Percentiles rank a stretch among this genome's conserved stretches.
phyloP scores from a whole-genome alignment of 64 coral and sea anemone genomes.

The Stylophora pistillata region DNA sequence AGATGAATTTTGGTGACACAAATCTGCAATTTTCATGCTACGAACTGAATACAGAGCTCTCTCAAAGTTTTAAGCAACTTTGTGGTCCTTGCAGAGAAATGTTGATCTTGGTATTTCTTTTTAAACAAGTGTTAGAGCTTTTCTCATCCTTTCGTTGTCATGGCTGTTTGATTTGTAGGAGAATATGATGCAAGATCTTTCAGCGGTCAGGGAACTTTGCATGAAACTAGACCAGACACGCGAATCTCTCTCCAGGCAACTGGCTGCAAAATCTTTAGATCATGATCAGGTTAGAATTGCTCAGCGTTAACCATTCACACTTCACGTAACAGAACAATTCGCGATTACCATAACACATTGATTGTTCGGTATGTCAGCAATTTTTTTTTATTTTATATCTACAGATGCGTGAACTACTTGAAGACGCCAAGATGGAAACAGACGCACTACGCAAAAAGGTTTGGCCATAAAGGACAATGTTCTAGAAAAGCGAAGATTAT shows the following conservation, averaged over 20 bases:
- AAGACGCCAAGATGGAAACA: conserved; percentile 77
- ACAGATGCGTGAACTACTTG: conserved; percentile 69
- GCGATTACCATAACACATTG: background rate
- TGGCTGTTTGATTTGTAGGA: conserved; percentile 57
- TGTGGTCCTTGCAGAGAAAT: no score
- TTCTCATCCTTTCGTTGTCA: background rate
- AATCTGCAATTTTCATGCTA: no score
- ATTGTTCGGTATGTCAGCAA: no score
- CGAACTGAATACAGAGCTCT: no score
- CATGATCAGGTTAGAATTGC: conserved; percentile 78
- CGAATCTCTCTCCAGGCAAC: conserved; percentile 88
- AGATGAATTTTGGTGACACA: no score
- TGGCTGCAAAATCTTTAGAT: conserved; percentile 91
- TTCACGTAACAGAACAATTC: background rate
- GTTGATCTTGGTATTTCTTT: no score
- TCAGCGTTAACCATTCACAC: no score
- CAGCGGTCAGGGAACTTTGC: conserved; percentile 91
- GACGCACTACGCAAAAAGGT: conserved; percentile 76
- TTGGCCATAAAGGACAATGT: background rate
- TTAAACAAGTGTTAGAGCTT: background rate
- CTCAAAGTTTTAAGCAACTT: no score
- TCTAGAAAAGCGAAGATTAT: background rate
- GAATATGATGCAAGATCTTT: conserved; percentile 85
- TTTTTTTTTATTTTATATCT: background rate
- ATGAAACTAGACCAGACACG: conserved; percentile 94